These are phyloP conservation scores for Taenioides sp. DNA, from an alignment of 2,797 vertebrate genomes.

Conservation along the genomic window DNA sequence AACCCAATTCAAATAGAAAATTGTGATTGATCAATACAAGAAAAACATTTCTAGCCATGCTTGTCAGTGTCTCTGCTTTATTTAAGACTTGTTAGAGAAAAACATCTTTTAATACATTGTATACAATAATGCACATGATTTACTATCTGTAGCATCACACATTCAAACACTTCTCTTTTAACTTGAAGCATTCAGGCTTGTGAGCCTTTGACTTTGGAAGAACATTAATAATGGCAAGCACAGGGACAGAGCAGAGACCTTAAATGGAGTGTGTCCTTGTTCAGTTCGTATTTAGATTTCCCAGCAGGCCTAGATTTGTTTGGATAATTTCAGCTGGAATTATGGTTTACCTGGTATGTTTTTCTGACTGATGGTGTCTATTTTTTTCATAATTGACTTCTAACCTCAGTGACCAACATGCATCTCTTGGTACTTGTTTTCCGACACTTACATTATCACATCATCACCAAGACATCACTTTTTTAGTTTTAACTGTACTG, in stretches of 20 bases:
- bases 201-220: slow-evolving; percentile 37
- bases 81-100: too few relatives aligned
- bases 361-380: background rate
- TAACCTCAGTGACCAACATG: slow-evolving; percentile 34
- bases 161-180: slow-evolving; percentile 6
- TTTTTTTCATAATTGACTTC: slow-evolving; percentile 29
- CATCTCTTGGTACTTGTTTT: slow-evolving; percentile 13
- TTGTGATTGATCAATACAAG: too few relatives aligned
- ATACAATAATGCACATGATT: too few relatives aligned
- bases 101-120: too few relatives aligned
- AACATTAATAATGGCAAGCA: slow-evolving; percentile 27
- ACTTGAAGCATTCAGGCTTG: slow-evolving; percentile 50
- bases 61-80: too few relatives aligned
- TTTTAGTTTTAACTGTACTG: slow-evolving; percentile 31
- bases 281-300: slow-evolving; percentile 35
- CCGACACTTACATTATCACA: slow-evolving; percentile 1
- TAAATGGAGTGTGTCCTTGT: slow-evolving; percentile 50
- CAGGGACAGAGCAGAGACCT: slow-evolving; percentile 39
- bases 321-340: background rate
- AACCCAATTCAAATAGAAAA: too few relatives aligned
- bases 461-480: slow-evolving; percentile 17
- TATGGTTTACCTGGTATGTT: background rate
- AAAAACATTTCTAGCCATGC: too few relatives aligned
- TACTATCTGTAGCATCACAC: slow-evolving; percentile 5
- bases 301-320: slow-evolving; percentile 19